Evolutionary conservation across 2,113 vertebrate species (phyloP), one percentile per base, ranked within the genome.

Genomic region (Oxygymnocypris stewartii): DNA sequence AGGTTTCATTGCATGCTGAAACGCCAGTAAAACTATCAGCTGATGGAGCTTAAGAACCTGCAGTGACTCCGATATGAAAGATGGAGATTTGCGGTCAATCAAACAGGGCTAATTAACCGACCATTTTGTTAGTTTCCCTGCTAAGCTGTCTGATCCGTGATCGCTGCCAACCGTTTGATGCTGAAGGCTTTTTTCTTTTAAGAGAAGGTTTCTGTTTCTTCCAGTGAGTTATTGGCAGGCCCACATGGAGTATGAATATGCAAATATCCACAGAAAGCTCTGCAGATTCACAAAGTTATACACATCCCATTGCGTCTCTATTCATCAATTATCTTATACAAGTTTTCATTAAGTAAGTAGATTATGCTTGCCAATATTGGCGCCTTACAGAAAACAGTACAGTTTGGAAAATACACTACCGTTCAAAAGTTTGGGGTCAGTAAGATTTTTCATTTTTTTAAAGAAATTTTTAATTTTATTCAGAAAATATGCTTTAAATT

Each of bases 101-200:
- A 42, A 18, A 75, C 49, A 59, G 11, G 44, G 82, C 67, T 75
- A 40, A 84, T 84, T 74, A 74, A 42, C 51, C 7, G 7, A 84
- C 47, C 67, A 54, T 40, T 82, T 84, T 51, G 69, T 84, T 40
- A 42, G 82, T 73, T 61, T 35, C 63, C 28, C n/a, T 18, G 49
- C 63, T 84, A 84, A 84, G 65, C 82, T 59, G 82, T 59, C 49
- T 74, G 82, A 84, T 67, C 61, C 4, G 40, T 12, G 51, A 79
- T 35, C 65, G 44, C 61, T 82, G 63, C 63, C 65, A 71, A 74
- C 47, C 4, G 82, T 84, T 84, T 84, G 82, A 84, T 75, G 67
- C 74, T 59, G 23, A 42, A 59, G 13, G 42, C 23, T 42, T 31
- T 80, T 82, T 82, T 44, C 76, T 37, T 40, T 59, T 59, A 40